Conservation (phyloP, 2,797 vertebrate genomes). For the Anabas testudineus region DNA sequence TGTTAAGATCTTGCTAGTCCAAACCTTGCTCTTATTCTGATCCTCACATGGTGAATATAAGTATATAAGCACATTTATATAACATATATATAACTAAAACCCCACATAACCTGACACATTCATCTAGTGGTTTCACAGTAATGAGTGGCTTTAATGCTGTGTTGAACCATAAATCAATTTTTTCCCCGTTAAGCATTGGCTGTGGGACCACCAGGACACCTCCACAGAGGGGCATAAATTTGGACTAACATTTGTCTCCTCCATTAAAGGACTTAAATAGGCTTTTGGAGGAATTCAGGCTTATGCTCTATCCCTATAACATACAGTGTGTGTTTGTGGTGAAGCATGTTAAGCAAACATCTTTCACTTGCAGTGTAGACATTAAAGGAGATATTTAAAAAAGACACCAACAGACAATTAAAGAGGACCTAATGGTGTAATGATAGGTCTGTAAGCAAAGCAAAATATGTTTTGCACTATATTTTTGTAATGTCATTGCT, state of each 20-base stretch:
- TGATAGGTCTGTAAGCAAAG: background rate
- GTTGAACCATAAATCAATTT: constrained; percentile 30
- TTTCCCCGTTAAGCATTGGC: constrained; percentile 17
- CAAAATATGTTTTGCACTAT: background rate
- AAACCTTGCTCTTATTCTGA: constrained; percentile 20
- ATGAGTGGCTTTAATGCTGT: constrained; percentile 32
- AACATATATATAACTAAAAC: constrained; percentile 10
- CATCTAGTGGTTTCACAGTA: background rate
- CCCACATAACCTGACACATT: constrained; percentile 20
- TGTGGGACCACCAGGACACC: constrained; percentile 22
- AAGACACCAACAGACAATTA: constrained; percentile 5
- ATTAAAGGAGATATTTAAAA: constrained; percentile 8
- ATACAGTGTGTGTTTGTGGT: background rate
- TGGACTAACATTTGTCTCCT: constrained; percentile 1
- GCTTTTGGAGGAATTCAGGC: background rate
- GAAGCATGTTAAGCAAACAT: background rate
- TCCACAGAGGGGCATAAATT: constrained; percentile 4
- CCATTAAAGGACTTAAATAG: background rate
- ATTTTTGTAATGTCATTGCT: background rate
- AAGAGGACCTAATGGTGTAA: constrained; percentile 5
- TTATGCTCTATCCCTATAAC: background rate
- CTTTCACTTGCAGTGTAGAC: background rate
- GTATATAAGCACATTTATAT: constrained; percentile 32
- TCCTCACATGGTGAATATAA: constrained; percentile 19
- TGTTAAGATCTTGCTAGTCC: constrained; percentile 33